Base-by-base conservation (phyloP, 2,888 invertebrate species). In the Epirrhoe tristata region DNA sequence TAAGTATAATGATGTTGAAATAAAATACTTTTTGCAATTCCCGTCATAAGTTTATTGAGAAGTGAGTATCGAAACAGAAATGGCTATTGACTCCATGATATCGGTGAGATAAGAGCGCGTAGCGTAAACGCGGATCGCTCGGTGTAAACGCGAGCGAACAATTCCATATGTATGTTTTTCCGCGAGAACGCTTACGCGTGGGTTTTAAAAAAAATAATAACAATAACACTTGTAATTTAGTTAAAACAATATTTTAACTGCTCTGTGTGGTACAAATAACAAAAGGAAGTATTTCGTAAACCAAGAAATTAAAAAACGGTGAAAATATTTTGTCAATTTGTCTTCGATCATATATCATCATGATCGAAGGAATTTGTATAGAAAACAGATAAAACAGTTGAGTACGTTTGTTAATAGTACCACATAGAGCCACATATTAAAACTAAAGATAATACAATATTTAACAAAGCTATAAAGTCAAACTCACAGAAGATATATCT, bases 161-260 rank as follows among this genome's bases (percentile, higher is more conserved):
- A 17, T 50, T 50, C 6, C 50, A 57, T 48, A 48, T 6, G 46
- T 16, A 32, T 32, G 57, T 57, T 32, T 14, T 6, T 5, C 5
- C 54, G 31, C 53, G 34, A 6, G 10, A 12, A 5, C 39, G 39
- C 39, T 43, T 5, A 10, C 4, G 39, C 39, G 12, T 12, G 10
- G 7, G 6, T 39, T 39, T 3, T 46, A 14, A 46, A 5, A 46
- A 1, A 57, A 63, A 54, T 63, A 66, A 69, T 51, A 66, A 50
- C 66, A 70, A 67, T 67, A 70, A 61, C 51, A 70, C 67, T 70
- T 70, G 64, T 43, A 64, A 66, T 51, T 70, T 58, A 61, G 58
- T 43, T 66, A 67, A 59, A 62, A 64, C 61, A 58, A 63, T 63
- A 43, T 68, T 63, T 57, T 32, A 58, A 54, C 60, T 64, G 60